These are phyloP conservation scores for Caenorhabditis zanzibari DNA, from an alignment of 2,888 invertebrate species.

Conservation along the genomic window DNA sequence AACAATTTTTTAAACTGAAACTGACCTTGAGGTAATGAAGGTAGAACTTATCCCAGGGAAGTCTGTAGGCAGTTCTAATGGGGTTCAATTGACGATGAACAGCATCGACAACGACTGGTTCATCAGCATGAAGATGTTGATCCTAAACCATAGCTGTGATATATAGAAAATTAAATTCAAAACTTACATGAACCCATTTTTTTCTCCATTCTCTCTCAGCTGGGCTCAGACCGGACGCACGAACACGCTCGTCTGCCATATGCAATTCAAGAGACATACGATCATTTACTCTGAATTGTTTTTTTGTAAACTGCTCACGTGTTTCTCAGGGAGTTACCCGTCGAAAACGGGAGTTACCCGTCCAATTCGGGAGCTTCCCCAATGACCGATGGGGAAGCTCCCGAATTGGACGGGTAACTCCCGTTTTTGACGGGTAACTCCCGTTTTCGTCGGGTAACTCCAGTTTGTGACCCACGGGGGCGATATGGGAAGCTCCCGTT, in stretches of 20 bases:
- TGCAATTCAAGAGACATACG: slow-evolving; percentile 83
- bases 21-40: slow-evolving; percentile 76
- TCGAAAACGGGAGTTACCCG: no score
- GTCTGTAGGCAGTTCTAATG: slow-evolving; percentile 80
- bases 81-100: slow-evolving; percentile 83
- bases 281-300: slow-evolving; percentile 74
- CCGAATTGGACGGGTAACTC: no score
- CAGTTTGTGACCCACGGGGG: no score
- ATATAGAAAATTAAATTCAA: not conserved
- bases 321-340: no score
- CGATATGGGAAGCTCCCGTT: no score
- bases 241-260: slow-evolving; percentile 80
- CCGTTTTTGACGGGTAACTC: no score
- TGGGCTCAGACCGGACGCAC: slow-evolving; percentile 79
- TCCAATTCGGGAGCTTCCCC: no score
- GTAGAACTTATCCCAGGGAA: slow-evolving; percentile 82
- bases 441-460: no score
- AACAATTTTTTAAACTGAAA: not conserved
- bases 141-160: slow-evolving; percentile 76
- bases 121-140: slow-evolving; percentile 83
- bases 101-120: slow-evolving; percentile 82
- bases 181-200: slow-evolving; percentile 74
- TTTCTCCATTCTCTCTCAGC: slow-evolving; percentile 83
- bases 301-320: no score
- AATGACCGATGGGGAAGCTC: no score